Evolutionary conservation across 2,888 invertebrate species (phyloP).

Genomic region (Coenonympha arcania): DNA sequence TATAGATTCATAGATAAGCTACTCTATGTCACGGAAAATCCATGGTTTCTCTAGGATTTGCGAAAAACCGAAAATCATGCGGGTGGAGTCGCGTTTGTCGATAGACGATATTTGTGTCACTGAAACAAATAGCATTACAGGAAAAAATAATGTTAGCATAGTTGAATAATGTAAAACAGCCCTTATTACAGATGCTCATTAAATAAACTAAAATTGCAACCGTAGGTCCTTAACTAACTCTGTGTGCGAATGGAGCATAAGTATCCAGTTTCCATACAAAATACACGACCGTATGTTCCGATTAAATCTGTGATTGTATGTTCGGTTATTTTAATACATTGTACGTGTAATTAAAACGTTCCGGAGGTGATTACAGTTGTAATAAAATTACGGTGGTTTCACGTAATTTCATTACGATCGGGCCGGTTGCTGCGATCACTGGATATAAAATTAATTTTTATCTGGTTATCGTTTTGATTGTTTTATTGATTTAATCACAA

Average conservation of each 20-base stretch:
- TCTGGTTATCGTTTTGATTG: slow-evolving; percentile 3
- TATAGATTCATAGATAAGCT: too few relatives aligned
- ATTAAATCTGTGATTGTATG: slow-evolving; percentile 14
- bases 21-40: too few relatives aligned
- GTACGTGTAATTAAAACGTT: slow-evolving; percentile 22
- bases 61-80: too few relatives aligned
- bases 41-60: too few relatives aligned
- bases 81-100: too few relatives aligned
- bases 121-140: too few relatives aligned
- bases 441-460: slow-evolving; percentile 3
- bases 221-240: not conserved
- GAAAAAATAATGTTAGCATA: too few relatives aligned
- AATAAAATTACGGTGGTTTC: slow-evolving; percentile 18
- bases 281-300: not conserved
- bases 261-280: not conserved
- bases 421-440: slow-evolving; percentile 13
- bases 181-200: too few relatives aligned
- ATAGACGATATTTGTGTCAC: too few relatives aligned
- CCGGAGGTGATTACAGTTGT: slow-evolving; percentile 16
- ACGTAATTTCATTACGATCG: slow-evolving; percentile 16
- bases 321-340: slow-evolving; percentile 19
- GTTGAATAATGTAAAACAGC: too few relatives aligned
- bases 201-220: too few relatives aligned
- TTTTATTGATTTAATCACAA: not conserved
- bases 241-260: not conserved